Evolutionary conservation across 2,113 vertebrate species (phyloP).

Genomic region (Pandion haliaetus): DNA sequence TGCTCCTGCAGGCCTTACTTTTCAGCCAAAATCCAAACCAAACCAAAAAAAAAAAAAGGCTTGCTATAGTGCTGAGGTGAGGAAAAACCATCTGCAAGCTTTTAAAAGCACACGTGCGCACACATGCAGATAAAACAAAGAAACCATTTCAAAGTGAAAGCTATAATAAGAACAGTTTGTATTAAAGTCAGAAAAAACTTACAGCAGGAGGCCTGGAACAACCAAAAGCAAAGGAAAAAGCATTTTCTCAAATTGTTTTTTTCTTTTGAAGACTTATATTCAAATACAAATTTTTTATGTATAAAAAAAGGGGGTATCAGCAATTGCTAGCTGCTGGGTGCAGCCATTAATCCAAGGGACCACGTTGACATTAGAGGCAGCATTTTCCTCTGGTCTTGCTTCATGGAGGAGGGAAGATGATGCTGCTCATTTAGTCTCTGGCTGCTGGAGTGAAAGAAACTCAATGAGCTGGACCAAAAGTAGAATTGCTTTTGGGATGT

Average conservation of each 20-base stretch:
- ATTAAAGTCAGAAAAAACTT: neutral
- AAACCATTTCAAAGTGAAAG: neutral
- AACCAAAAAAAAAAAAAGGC: neutral
- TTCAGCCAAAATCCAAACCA: constrained; percentile 8
- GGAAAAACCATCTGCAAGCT: constrained; percentile 49
- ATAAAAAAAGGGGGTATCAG: neutral
- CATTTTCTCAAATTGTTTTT: neutral
- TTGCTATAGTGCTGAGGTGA: neutral
- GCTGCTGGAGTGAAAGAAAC: neutral
- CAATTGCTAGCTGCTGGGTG: neutral
- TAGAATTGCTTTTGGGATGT: neutral
- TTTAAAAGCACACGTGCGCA: neutral
- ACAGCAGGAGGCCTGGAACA: neutral
- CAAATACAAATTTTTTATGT: neutral
- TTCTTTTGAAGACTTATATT: neutral
- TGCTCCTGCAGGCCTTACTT: neutral
- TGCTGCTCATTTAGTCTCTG: neutral
- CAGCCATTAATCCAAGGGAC: neutral
- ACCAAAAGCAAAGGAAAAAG: neutral
- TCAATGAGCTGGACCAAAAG: neutral
- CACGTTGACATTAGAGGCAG: neutral
- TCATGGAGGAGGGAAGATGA: neutral
- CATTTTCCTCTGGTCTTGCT: neutral
- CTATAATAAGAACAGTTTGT: neutral
- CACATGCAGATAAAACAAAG: neutral